Percentiles rank a stretch among this genome's conserved stretches.
Conservation (phyloP, 2,113 vertebrate genomes). For the Ailurus styani region DNA sequence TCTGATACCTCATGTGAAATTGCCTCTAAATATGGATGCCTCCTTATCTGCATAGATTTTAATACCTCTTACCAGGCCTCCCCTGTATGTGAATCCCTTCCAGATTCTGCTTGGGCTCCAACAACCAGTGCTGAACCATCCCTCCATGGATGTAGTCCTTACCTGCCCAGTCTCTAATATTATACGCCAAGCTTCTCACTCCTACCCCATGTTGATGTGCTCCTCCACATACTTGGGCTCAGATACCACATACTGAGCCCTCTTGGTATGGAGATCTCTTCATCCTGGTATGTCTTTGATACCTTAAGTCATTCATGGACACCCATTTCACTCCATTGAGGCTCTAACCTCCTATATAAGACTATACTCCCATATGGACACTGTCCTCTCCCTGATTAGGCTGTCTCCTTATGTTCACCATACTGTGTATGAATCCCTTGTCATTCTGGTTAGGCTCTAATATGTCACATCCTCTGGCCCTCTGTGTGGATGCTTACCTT, state of each 20-base stretch:
- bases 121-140: neutral
- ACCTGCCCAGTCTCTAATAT: neutral
- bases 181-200: neutral
- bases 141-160: neutral
- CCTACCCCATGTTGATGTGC: neutral
- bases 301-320: neutral
- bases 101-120: neutral
- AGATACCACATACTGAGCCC: neutral
- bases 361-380: neutral
- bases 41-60: neutral
- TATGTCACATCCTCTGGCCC: neutral
- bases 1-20: neutral
- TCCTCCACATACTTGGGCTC: neutral
- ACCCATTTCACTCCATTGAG: neutral
- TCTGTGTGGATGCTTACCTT: neutral
- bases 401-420: neutral
- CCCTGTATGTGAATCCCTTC: neutral
- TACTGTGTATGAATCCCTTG: neutral
- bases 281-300: neutral
- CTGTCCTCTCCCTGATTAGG: neutral
- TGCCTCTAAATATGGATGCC: neutral
- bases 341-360: neutral
- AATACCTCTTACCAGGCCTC: neutral
- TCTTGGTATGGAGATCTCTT: neutral
- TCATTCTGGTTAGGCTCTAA: neutral